phyloP scores from a whole-genome alignment of 1,140 invertebrate genomes.

The Trachymyrmex cornetzi region DNA sequence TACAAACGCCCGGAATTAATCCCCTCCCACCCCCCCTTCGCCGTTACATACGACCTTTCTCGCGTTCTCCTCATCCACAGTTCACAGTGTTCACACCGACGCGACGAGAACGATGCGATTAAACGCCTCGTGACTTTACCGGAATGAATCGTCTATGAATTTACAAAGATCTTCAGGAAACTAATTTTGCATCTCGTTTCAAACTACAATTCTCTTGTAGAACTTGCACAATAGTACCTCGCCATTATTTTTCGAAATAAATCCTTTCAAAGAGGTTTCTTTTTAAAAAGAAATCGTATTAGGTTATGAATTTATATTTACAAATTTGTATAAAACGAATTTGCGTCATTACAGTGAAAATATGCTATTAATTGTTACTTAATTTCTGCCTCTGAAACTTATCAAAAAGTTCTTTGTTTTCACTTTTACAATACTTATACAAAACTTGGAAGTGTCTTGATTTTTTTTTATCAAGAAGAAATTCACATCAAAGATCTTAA shows the following conservation, averaged over 20 bases:
- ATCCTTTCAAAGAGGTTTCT: neutral
- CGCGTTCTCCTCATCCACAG: slow-evolving; percentile 7
- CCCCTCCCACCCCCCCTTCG: neutral
- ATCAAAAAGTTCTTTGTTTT: neutral
- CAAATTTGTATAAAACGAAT: neutral
- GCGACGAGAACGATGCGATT: slow-evolving; percentile 25
- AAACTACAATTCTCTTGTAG: neutral
- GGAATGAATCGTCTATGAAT: slow-evolving; percentile 4
- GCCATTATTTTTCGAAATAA: neutral
- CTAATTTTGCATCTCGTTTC: slow-evolving; percentile 5
- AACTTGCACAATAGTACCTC: neutral
- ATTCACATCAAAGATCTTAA: neutral
- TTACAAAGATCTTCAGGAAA: neutral
- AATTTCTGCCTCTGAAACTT: neutral
- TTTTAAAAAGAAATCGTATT: neutral
- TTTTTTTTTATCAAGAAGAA: neutral
- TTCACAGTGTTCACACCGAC: neutral
- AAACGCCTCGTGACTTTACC: neutral
- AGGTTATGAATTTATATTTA: neutral
- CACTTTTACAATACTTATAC: neutral
- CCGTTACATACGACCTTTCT: slow-evolving; percentile 19
- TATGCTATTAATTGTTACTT: neutral
- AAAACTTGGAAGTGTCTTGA: neutral
- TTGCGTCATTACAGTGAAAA: neutral
- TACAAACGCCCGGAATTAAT: slow-evolving; percentile 80